These are phyloP conservation scores for Numenius arquata DNA, from an alignment of 2,113 vertebrate genomes.

Conservation along the genomic window DNA sequence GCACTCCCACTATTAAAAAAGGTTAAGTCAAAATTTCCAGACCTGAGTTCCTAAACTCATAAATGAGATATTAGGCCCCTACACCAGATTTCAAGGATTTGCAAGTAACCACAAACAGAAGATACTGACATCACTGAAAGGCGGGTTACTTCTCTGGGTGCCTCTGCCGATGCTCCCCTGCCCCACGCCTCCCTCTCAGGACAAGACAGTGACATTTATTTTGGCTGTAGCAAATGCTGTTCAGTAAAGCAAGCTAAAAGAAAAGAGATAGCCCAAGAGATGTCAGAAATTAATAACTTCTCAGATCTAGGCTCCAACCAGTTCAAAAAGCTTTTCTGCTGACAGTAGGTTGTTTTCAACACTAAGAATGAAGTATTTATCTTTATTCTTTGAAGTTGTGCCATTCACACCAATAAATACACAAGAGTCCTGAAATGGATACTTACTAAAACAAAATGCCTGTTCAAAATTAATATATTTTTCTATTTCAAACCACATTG, in stretches of 20 bases:
- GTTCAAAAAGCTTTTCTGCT: conserved; percentile 41
- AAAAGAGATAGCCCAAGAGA: background rate
- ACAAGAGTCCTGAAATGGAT: conserved; percentile 4
- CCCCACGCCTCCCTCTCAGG: background rate
- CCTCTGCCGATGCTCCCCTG: background rate
- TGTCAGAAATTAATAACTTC: background rate
- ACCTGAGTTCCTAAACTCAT: background rate
- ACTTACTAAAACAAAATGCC: conserved; percentile 32
- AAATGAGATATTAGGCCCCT: background rate
- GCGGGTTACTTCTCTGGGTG: background rate
- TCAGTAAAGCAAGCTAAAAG: background rate
- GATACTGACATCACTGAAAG: background rate
- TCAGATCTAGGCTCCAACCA: conserved; percentile 1
- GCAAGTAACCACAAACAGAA: background rate
- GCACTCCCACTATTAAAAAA: background rate
- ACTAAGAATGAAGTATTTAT: conserved; percentile 12
- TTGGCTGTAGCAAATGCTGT: background rate
- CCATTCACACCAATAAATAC: conserved; percentile 13
- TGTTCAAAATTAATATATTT: conserved; percentile 21
- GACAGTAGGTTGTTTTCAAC: conserved; percentile 5
- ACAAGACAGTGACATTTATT: background rate
- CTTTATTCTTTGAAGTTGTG: conserved; percentile 36
- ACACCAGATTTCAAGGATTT: background rate
- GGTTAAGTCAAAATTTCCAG: background rate
- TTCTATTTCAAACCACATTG: background rate